Percentiles rank a stretch among this genome's conserved stretches.
Conservation (phyloP, 2,888 invertebrate species). For the Loripinus fragilis region DNA sequence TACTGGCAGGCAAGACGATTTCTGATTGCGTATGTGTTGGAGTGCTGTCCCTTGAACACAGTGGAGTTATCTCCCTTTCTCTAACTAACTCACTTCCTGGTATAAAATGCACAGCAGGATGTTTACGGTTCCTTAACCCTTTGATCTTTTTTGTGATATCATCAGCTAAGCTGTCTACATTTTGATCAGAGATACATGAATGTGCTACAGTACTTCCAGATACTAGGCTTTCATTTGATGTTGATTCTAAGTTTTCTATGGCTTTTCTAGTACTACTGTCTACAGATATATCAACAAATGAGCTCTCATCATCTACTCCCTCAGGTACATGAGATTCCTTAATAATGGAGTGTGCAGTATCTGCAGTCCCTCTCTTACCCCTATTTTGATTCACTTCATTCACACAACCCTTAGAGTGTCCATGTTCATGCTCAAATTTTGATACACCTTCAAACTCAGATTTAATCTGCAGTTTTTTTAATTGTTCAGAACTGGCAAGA, state of each 20-base stretch:
- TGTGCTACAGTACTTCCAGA: not conserved
- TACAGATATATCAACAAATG: constrained; percentile 25
- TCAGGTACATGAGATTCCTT: constrained; percentile 9
- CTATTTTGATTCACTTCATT: not conserved
- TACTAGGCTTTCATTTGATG: not conserved
- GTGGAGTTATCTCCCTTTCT: constrained; percentile 56
- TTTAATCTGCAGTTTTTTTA: not conserved
- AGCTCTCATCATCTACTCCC: constrained; percentile 5
- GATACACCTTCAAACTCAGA: constrained; percentile 22
- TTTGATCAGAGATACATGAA: not conserved
- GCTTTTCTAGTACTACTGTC: constrained; percentile 1
- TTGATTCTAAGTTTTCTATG: constrained; percentile 1
- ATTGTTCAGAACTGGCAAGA: constrained; percentile 2
- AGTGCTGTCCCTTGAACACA: constrained; percentile 59
- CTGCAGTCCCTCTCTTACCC: not conserved
- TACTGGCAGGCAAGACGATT: constrained; percentile 35
- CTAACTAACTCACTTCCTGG: constrained; percentile 39
- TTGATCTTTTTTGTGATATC: not conserved
- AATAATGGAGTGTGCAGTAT: not conserved
- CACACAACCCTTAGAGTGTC: not conserved
- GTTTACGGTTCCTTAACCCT: not conserved
- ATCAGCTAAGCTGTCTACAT: not conserved
- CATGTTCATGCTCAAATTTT: not conserved
- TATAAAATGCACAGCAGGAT: constrained; percentile 49
- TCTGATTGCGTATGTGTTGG: constrained; percentile 57